Percentiles rank a stretch among this genome's conserved stretches.
Conservation (phyloP, 2,113 vertebrate species). For the Ranitomeya variabilis region DNA sequence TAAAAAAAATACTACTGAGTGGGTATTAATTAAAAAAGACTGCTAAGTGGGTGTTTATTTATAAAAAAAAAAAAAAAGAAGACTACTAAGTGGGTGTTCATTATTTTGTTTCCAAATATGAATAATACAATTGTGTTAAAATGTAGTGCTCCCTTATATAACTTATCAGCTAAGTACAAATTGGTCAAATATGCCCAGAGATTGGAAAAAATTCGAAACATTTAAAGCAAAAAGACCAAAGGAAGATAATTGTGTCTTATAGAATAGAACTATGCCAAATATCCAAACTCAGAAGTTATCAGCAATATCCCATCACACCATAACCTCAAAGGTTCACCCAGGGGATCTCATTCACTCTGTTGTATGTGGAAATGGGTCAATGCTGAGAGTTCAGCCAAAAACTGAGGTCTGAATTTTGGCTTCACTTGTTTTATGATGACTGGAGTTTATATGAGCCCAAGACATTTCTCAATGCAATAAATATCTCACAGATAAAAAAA, state of each 20-base stretch:
- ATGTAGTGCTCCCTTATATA: constrained; percentile 61
- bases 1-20: no score
- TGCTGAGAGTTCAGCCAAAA: constrained; percentile 70
- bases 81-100: neutral
- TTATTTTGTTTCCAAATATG: constrained; percentile 54
- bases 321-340: constrained; percentile 57
- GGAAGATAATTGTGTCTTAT: constrained; percentile 65
- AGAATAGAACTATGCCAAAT: constrained; percentile 60
- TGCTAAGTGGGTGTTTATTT: neutral
- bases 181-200: constrained; percentile 62
- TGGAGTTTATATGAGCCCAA: constrained; percentile 49
- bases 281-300: constrained; percentile 59
- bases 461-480: constrained; percentile 48
- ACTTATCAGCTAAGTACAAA: constrained; percentile 50
- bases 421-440: constrained; percentile 61
- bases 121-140: constrained; percentile 62
- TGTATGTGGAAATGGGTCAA: constrained; percentile 63
- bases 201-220: constrained; percentile 63
- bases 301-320: constrained; percentile 53
- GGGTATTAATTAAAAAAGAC: no score
- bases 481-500: constrained; percentile 30
- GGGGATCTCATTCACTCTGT: constrained; percentile 55
- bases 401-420: constrained; percentile 65
- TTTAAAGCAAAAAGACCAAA: constrained; percentile 63
- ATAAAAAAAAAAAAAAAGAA: neutral